A percentile compares a stretch with the other conserved stretches of the same genome.
Conservation (phyloP, 2,888 invertebrate genomes). For the Resseliella maxima region DNA sequence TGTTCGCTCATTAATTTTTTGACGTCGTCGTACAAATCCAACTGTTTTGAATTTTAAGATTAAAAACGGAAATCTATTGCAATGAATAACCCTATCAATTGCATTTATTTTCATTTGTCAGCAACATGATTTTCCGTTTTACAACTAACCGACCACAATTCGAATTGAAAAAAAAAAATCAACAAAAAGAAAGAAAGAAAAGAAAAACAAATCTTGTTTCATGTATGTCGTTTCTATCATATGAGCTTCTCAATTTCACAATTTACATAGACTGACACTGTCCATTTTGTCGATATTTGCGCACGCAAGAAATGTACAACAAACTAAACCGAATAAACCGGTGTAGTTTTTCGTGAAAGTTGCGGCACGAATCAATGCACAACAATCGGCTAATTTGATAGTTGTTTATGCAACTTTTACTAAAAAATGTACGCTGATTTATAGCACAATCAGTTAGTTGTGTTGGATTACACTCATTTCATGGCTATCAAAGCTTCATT, state of each 20-base stretch:
- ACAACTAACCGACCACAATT: too few species aligned
- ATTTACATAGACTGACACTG: too few species aligned
- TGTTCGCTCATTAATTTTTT: background rate
- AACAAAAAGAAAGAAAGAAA: background rate
- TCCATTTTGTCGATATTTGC: background rate
- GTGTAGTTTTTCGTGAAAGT: slow-evolving; percentile 32
- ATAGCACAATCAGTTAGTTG: background rate
- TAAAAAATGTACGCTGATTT: background rate
- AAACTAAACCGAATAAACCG: too few species aligned
- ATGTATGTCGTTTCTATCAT: background rate
- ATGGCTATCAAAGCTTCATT: slow-evolving; percentile 3
- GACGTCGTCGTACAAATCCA: background rate
- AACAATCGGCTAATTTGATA: slow-evolving; percentile 48
- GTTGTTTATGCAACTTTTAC: slow-evolving; percentile 53
- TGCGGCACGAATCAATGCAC: slow-evolving; percentile 9
- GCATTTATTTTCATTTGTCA: background rate
- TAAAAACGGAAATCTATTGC: background rate
- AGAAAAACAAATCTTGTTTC: background rate
- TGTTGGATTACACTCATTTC: slow-evolving; percentile 38
- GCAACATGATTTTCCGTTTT: background rate
- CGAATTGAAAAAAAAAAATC: background rate
- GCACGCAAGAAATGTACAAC: background rate
- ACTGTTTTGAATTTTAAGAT: background rate
- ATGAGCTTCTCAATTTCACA: background rate
- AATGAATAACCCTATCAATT: slow-evolving; percentile 10